A percentile compares a stretch with the other conserved stretches of the same genome.
phyloP scores from a whole-genome alignment of 23 tunicate species.

The Ascidia mentula region DNA sequence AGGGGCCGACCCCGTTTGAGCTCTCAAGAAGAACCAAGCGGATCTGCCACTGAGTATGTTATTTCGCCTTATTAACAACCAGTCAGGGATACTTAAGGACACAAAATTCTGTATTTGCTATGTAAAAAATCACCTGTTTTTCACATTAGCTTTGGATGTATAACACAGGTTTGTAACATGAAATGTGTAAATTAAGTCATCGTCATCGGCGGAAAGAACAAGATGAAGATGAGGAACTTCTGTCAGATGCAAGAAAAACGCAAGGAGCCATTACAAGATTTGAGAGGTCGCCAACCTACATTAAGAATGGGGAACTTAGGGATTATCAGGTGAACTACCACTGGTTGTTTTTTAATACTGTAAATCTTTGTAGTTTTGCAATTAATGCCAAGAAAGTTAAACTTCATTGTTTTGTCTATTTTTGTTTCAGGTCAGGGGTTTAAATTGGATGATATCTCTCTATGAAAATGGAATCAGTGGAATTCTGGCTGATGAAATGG shows the following conservation, averaged over 20 bases:
- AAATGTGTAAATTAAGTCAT: too few relatives aligned
- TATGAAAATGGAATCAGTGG: conserved; percentile 99
- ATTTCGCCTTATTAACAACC: too few relatives aligned
- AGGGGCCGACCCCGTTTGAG: conserved; percentile 77
- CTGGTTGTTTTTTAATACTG: not conserved
- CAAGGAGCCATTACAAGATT: conserved; percentile 89
- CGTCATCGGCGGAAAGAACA: conserved; percentile 89
- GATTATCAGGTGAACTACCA: conserved; percentile 84
- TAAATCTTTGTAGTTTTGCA: too few relatives aligned
- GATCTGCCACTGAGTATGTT: not conserved
- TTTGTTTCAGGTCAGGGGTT: conserved; percentile 64
- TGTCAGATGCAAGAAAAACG: conserved; percentile 85
- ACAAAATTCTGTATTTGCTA: too few relatives aligned
- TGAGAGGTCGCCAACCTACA: conserved; percentile 81
- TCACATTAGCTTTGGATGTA: too few relatives aligned
- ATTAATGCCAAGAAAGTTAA: not conserved
- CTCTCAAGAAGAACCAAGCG: conserved; percentile 64
- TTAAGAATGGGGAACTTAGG: conserved; percentile 93
- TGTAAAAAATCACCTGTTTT: too few relatives aligned
- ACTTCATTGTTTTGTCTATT: not conserved
- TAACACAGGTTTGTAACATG: too few relatives aligned
- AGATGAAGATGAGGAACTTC: conserved; percentile 89
- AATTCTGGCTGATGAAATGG: conserved; percentile 98
- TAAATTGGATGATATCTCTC: conserved; percentile 97
- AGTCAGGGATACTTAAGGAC: too few relatives aligned